phyloP scores from a whole-genome alignment of 64 coral and sea anemone species.

The Pachyseris speciosa region DNA sequence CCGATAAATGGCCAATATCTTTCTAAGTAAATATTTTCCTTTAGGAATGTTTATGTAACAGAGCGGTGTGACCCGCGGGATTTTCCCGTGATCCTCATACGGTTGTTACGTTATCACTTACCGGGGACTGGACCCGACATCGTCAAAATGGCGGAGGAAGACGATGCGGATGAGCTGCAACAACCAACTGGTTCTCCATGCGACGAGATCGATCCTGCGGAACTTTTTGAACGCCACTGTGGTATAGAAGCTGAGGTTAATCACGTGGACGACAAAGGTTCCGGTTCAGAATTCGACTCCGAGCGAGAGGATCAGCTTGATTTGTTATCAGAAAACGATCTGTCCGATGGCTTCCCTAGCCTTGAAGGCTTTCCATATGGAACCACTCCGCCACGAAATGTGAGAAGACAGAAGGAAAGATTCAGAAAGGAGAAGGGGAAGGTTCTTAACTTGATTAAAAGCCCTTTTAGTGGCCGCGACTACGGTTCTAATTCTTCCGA shows the following conservation, averaged over 20 bases:
- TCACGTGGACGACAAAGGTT: conserved; percentile 8
- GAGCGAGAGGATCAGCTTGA: conserved; percentile 67
- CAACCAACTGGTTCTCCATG: conserved; percentile 69
- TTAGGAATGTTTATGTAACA: no score
- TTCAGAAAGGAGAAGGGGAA: conserved; percentile 65
- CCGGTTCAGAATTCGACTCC: conserved; percentile 43
- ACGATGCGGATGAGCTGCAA: conserved; percentile 8
- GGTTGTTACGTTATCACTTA: no score
- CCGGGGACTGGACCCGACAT: background rate
- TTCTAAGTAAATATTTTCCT: no score
- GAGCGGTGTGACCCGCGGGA: background rate
- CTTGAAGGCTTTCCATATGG: conserved; percentile 52
- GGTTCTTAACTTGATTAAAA: conserved; percentile 40
- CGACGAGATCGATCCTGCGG: conserved; percentile 73
- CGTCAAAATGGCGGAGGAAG: conserved; percentile 18
- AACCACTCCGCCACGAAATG: conserved; percentile 84
- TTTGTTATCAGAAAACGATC: conserved; percentile 71
- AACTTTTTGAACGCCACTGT: conserved; percentile 64
- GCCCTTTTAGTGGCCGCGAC: conserved; percentile 44
- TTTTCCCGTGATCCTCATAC: background rate
- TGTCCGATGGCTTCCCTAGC: conserved; percentile 36
- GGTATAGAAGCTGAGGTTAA: conserved; percentile 4
- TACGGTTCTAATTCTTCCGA: background rate
- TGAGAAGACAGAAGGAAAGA: conserved; percentile 77
- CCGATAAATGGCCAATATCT: no score